Conservation (phyloP, 2,797 vertebrate species). For the Typhlichthys eigenmanni region DNA sequence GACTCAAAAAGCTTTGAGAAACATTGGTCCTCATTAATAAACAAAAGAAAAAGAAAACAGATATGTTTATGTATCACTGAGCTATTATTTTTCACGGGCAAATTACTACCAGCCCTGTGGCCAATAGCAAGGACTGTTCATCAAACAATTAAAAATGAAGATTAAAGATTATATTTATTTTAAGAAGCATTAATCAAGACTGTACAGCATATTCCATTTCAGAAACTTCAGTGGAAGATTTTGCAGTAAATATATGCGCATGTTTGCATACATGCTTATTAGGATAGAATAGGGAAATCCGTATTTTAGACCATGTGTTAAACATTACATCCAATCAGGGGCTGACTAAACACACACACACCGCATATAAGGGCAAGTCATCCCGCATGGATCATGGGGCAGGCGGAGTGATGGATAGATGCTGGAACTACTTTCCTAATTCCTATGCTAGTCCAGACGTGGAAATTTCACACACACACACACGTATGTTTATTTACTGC, state of each 20-base stretch:
- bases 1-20: no score
- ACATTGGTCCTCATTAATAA: no score
- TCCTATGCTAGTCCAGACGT: conserved; percentile 33
- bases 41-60: no score
- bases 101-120: no score
- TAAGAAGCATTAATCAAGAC: no score
- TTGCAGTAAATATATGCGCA: background rate
- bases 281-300: conserved; percentile 11
- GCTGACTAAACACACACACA: conserved; percentile 13
- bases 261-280: background rate
- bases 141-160: no score
- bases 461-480: conserved; percentile 32
- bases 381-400: conserved; percentile 26
- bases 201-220: no score
- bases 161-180: no score
- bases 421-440: conserved; percentile 38
- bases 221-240: no score
- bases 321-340: conserved; percentile 66
- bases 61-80: no score
- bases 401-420: conserved; percentile 62
- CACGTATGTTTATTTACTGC: conserved; percentile 59
- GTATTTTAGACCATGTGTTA: conserved; percentile 57
- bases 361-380: conserved; percentile 45
- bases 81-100: no score
- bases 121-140: no score